phyloP scores from a whole-genome alignment of 2,888 invertebrate genomes.

The Cataglyphis cursor region DNA sequence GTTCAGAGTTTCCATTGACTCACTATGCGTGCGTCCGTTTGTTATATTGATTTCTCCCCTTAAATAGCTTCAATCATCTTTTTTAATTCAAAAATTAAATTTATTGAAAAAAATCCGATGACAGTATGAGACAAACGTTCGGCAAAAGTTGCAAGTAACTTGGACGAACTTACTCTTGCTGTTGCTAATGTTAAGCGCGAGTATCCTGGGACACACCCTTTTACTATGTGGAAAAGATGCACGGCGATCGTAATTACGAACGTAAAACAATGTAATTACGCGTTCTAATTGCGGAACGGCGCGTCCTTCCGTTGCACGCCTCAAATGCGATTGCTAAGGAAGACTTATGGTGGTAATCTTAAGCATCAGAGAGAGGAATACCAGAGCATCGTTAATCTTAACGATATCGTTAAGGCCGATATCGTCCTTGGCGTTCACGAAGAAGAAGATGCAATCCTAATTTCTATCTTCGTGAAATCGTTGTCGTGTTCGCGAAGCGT shows the following conservation, averaged over 20 bases:
- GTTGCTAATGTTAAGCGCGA: constrained; percentile 52
- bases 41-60: no score
- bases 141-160: constrained; percentile 1
- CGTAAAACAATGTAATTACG: constrained; percentile 65
- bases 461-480: neutral
- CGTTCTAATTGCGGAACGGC: constrained; percentile 71
- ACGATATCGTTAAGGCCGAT: constrained; percentile 5
- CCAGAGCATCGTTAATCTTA: neutral
- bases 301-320: constrained; percentile 23
- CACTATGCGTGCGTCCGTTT: no score
- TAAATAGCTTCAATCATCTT: neutral
- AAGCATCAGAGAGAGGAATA: constrained; percentile 4
- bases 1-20: no score
- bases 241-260: constrained; percentile 47
- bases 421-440: neutral
- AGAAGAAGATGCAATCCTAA: constrained; percentile 22
- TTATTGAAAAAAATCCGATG: neutral
- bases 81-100: neutral
- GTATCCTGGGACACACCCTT: constrained; percentile 66
- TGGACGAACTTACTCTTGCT: constrained; percentile 55
- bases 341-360: constrained; percentile 41
- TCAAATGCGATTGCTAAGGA: constrained; percentile 34
- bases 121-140: neutral
- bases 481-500: neutral
- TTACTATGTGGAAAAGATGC: constrained; percentile 27